A percentile compares a stretch with the other conserved stretches of the same genome.
Evolutionary conservation across 2,797 vertebrate species (phyloP).

Genomic region (Myotis vivesi): DNA sequence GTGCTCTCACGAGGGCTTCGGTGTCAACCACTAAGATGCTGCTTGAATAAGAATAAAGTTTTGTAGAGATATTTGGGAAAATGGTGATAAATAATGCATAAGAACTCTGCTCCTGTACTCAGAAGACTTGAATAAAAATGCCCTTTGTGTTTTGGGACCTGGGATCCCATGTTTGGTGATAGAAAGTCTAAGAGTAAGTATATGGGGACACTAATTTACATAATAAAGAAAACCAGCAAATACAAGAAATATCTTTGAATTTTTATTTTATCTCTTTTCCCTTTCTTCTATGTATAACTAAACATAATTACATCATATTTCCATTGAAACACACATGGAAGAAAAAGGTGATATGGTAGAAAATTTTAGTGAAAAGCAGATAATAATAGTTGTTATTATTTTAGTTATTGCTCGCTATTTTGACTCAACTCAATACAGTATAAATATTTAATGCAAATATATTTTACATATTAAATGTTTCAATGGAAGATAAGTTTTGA

Average conservation of each 20-base stretch:
- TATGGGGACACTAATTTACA: background rate
- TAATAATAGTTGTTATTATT: background rate
- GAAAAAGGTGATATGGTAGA: background rate
- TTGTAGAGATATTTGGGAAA: background rate
- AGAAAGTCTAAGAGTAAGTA: background rate
- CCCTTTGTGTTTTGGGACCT: background rate
- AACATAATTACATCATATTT: background rate
- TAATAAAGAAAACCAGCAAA: background rate
- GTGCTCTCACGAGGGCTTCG: background rate
- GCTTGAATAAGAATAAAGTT: background rate
- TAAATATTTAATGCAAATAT: background rate
- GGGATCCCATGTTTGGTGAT: background rate
- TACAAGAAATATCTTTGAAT: background rate
- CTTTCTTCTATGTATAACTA: background rate
- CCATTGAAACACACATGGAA: background rate
- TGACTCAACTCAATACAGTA: background rate
- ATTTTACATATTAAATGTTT: background rate
- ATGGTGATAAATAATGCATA: background rate
- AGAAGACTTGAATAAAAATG: background rate
- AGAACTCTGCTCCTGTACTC: background rate
- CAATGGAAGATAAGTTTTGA: background rate
- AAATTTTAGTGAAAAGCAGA: background rate
- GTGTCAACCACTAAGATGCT: background rate
- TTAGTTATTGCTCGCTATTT: background rate
- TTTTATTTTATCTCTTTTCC: background rate